Conservation (phyloP, 1,140 invertebrate species). For the Nasonia giraulti region DNA sequence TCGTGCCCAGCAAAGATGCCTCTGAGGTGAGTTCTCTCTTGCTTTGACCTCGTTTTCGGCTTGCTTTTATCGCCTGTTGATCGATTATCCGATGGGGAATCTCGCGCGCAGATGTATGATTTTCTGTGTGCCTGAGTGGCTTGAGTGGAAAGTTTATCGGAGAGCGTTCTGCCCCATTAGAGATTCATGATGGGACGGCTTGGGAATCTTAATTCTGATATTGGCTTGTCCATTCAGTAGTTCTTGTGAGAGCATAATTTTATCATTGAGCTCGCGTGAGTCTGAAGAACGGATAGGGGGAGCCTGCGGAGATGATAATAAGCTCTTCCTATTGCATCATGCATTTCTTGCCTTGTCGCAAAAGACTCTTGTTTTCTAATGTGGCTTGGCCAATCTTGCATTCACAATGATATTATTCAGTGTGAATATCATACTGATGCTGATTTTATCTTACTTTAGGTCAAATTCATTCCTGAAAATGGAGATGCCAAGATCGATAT, state of each 20-base stretch:
- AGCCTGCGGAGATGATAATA: not conserved
- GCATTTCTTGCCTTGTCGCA: not conserved
- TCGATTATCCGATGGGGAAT: no score
- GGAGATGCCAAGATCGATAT: slow-evolving; percentile 92
- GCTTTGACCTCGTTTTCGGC: slow-evolving; percentile 25
- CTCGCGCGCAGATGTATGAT: no score
- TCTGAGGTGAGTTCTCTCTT: slow-evolving; percentile 67
- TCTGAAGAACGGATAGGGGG: not conserved
- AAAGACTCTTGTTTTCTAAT: not conserved
- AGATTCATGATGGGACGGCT: not conserved
- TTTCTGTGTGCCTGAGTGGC: no score
- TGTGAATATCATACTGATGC: not conserved
- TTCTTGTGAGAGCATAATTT: not conserved
- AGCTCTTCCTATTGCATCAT: slow-evolving; percentile 34
- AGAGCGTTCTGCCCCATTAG: not conserved
- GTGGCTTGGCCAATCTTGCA: not conserved
- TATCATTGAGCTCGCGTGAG: not conserved
- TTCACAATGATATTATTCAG: not conserved
- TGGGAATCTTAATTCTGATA: not conserved
- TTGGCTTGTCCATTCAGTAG: not conserved
- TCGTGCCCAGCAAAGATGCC: slow-evolving; percentile 75
- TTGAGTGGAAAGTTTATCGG: no score
- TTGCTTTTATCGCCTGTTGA: not conserved
- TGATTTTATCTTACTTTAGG: slow-evolving; percentile 59
- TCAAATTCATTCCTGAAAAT: slow-evolving; percentile 85